Percentiles rank a stretch among this genome's conserved stretches.
Evolutionary conservation across 2,113 vertebrate species (phyloP).

Genomic region (Leiothrix lutea): DNA sequence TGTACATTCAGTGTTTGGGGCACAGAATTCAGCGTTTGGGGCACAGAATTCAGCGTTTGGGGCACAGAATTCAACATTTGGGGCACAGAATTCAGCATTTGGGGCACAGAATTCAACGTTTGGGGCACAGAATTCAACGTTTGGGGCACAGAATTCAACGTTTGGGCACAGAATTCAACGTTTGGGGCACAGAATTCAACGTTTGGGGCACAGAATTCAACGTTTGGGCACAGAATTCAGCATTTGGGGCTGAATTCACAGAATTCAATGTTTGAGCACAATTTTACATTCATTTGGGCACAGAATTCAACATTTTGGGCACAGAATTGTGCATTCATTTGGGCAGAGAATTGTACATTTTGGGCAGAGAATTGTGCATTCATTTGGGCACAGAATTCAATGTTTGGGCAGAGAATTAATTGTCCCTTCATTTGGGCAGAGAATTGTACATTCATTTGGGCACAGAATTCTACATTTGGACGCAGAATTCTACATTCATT

Average conservation of each 20-base stretch:
- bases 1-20: too few relatives aligned
- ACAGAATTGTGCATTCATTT: not conserved
- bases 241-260: too few relatives aligned
- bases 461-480: not conserved
- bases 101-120: accelerated
- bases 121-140: accelerated
- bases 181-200: not conserved
- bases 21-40: too few relatives aligned
- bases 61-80: too few relatives aligned
- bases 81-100: not conserved
- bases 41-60: too few relatives aligned
- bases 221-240: not conserved
- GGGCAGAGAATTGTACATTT: not conserved
- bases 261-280: too few relatives aligned
- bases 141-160: not conserved
- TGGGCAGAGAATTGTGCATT: accelerated
- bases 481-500: not conserved
- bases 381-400: not conserved
- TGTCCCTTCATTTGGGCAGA: accelerated
- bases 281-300: too few relatives aligned
- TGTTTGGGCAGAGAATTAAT: not conserved
- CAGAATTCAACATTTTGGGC: not conserved
- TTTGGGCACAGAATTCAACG: too few relatives aligned
- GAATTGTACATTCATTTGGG: accelerated
- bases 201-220: not conserved